These are phyloP conservation scores for Eurypyga helias DNA, from an alignment of 2,113 vertebrate genomes.

Conservation along the genomic window DNA sequence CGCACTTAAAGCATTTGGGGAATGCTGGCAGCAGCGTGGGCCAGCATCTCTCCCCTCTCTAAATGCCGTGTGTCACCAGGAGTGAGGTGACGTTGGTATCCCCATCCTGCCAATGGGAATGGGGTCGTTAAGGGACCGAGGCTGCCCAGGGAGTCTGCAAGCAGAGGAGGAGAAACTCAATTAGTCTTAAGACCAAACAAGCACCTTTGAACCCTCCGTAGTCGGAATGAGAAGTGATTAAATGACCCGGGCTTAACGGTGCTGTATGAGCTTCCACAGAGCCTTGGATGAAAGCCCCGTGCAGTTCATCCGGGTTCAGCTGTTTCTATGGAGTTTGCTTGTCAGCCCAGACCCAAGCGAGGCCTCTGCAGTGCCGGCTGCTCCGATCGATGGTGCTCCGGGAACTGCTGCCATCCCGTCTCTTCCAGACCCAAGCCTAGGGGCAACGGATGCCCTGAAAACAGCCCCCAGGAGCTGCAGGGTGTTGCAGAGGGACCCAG, in stretches of 20 bases:
- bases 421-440: not conserved
- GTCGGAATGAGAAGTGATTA: not conserved
- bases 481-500: not conserved
- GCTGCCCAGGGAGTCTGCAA: rapidly evolving
- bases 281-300: not conserved
- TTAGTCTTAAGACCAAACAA: not conserved
- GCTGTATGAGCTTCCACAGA: not conserved
- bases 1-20: not conserved
- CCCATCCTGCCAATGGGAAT: not conserved
- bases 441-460: not conserved
- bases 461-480: not conserved
- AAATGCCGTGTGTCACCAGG: not conserved
- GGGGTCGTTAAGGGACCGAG: not conserved
- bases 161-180: not conserved
- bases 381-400: not conserved
- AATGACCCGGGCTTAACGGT: not conserved
- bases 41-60: not conserved
- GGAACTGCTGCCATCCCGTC: not conserved
- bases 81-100: not conserved
- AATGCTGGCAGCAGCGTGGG: rapidly evolving
- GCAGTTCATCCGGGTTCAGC: not conserved
- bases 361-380: not conserved
- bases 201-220: not conserved
- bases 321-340: not conserved
- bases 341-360: not conserved